Evolutionary conservation across 1,140 invertebrate species (phyloP).

Genomic region (Procambarus clarkii): DNA sequence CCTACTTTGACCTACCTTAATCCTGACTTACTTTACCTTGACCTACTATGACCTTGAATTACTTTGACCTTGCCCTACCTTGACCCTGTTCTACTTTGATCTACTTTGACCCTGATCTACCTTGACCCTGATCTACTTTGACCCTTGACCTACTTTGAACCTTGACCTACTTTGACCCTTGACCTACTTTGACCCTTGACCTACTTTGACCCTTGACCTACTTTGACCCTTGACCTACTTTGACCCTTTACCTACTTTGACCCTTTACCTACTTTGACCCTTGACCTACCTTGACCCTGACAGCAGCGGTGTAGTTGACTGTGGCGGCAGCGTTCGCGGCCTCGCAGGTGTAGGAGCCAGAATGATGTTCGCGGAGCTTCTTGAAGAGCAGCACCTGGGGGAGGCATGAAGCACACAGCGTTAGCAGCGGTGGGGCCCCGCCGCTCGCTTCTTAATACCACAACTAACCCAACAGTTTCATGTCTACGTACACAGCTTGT

Average conservation of each 20-base stretch:
- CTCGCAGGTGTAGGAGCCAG: conserved; percentile 74
- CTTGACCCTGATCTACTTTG: background rate
- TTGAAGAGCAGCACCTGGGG: conserved; percentile 73
- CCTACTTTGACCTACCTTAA: no score
- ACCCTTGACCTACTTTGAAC: background rate
- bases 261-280: conserved; percentile 14
- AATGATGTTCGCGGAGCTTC: conserved; percentile 64
- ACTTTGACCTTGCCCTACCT: background rate
- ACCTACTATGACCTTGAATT: no score
- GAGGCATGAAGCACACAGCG: background rate
- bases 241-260: no score
- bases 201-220: background rate
- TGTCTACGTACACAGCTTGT: background rate
- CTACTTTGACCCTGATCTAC: background rate
- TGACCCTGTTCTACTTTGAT: background rate
- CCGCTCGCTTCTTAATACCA: background rate
- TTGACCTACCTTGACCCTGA: conserved; percentile 75
- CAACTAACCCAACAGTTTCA: background rate
- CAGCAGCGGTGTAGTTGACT: conserved; percentile 68
- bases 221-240: background rate
- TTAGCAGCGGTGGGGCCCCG: background rate
- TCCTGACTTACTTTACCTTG: no score
- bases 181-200: background rate
- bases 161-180: background rate
- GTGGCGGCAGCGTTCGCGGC: conserved; percentile 72